Evolutionary conservation across 2,888 invertebrate genomes (phyloP).

Genomic region (Leptarthrus brevirostris): DNA sequence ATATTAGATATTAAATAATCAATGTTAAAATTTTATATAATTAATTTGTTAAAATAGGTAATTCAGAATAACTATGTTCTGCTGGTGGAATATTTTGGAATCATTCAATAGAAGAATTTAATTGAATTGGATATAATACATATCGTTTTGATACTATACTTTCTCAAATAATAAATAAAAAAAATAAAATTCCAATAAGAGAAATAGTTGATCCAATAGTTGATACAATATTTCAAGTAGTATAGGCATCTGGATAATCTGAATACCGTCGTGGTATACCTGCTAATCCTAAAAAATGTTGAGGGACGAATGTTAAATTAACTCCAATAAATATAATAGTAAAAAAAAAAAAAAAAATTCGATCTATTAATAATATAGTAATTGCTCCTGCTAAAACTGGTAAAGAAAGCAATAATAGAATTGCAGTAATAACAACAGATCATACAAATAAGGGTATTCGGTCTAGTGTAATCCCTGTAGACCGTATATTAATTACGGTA

Average conservation of each 20-base stretch:
- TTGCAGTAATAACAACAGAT: conserved; percentile 75
- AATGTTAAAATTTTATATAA: no score
- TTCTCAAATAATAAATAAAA: conserved; percentile 74
- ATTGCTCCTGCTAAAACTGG: conserved; percentile 84
- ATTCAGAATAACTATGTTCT: conserved; percentile 73
- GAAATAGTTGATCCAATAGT: conserved; percentile 77
- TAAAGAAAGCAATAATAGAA: conserved; percentile 75
- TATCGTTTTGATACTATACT: conserved; percentile 70
- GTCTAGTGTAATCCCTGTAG: conserved; percentile 71
- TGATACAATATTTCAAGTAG: conserved; percentile 76
- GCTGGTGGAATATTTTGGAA: conserved; percentile 70
- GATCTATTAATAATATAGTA: conserved; percentile 82
- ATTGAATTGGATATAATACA: conserved; percentile 68
- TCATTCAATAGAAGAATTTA: conserved; percentile 74
- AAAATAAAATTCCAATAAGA: conserved; percentile 70
- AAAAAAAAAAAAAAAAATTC: no score
- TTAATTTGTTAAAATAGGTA: conserved; percentile 71
- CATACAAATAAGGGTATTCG: conserved; percentile 80
- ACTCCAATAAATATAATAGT: conserved; percentile 79
- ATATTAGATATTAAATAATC: conserved; percentile 75
- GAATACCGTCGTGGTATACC: conserved; percentile 84
- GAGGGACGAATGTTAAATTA: conserved; percentile 84
- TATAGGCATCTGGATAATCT: conserved; percentile 76
- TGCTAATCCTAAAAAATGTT: conserved; percentile 78
- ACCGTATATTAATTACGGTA: conserved; percentile 79